These are phyloP conservation scores for Labeo catla DNA, from an alignment of 2,113 vertebrate genomes.

Conservation along the genomic window DNA sequence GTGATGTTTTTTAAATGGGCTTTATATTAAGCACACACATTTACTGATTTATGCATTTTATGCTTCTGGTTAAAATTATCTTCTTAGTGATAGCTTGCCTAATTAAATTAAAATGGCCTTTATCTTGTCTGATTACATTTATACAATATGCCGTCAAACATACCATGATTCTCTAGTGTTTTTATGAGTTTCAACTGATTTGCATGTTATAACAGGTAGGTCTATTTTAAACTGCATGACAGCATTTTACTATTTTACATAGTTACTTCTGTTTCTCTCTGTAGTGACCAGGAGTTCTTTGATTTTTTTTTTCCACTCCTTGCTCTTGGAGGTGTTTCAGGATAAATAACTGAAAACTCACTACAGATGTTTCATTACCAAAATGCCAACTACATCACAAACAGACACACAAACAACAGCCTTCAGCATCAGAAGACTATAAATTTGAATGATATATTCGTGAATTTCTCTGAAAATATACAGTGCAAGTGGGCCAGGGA, in stretches of 20 bases:
- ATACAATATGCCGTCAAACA: no score
- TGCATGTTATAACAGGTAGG: background rate
- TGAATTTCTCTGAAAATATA: background rate
- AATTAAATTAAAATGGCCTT: background rate
- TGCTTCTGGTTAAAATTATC: background rate
- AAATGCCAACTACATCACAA: constrained; percentile 12
- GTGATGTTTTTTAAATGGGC: no score
- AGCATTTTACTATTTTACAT: background rate
- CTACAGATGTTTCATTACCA: constrained; percentile 18
- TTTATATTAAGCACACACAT: no score
- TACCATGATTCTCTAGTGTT: no score
- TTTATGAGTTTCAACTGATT: no score
- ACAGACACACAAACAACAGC: constrained; percentile 1
- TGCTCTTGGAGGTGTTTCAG: background rate
- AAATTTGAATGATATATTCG: background rate
- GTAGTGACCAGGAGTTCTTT: background rate
- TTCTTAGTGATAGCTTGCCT: background rate
- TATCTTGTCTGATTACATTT: no score
- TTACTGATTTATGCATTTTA: no score
- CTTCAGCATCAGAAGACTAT: background rate
- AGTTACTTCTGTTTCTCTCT: background rate
- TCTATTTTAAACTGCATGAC: background rate
- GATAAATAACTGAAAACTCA: constrained; percentile 5
- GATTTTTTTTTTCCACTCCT: background rate
- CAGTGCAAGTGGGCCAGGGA: background rate